Percentiles rank a stretch among this genome's conserved stretches.
Evolutionary conservation across 2,888 invertebrate species (phyloP).

Genomic region (Syrista parreyssii): DNA sequence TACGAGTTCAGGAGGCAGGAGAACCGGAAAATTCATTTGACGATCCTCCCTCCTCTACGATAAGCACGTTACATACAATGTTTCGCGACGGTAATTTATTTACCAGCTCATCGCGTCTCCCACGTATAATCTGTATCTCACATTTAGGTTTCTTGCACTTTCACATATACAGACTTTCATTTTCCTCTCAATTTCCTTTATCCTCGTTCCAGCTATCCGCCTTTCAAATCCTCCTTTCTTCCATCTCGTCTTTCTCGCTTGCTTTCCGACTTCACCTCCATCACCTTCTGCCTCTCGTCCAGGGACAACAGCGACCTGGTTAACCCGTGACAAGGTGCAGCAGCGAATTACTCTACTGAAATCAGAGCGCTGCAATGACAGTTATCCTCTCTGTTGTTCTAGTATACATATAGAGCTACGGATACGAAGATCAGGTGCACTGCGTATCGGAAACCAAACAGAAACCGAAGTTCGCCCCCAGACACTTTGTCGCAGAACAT

Average conservation of each 20-base stretch:
- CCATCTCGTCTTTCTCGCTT: background rate
- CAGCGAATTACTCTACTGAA: background rate
- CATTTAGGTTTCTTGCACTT: background rate
- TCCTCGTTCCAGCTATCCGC: background rate
- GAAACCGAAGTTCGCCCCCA: background rate
- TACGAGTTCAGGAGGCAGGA: background rate
- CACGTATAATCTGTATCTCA: background rate
- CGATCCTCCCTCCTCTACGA: background rate
- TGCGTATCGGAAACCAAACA: background rate
- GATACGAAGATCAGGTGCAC: no score
- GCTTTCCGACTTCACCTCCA: background rate
- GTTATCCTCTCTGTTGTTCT: no score
- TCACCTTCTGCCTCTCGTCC: background rate
- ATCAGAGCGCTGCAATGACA: background rate
- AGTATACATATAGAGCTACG: background rate
- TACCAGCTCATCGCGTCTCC: background rate
- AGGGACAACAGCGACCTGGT: background rate
- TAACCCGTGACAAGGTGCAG: background rate
- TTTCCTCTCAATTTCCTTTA: background rate
- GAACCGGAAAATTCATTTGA: background rate
- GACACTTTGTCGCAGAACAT: background rate
- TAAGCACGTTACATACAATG: background rate
- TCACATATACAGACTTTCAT: background rate
- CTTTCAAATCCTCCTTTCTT: conserved; percentile 9
- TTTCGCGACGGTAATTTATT: background rate